Percentiles rank a stretch among this genome's conserved stretches.
These are phyloP conservation scores for Agrotis segetum DNA, from an alignment of 2,888 invertebrate genomes.

Conservation along the genomic window DNA sequence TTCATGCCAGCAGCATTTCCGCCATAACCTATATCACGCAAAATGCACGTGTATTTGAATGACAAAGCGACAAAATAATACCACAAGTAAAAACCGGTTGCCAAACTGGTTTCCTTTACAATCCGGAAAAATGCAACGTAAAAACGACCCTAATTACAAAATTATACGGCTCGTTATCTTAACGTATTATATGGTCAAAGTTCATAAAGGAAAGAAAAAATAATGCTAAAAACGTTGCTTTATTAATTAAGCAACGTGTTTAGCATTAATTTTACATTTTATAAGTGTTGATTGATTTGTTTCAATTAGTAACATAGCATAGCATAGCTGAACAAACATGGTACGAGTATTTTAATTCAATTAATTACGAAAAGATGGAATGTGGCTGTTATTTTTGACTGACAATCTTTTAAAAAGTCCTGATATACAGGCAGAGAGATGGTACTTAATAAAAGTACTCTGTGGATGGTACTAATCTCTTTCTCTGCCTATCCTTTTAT, in stretches of 20 bases:
- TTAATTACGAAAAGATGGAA: background rate
- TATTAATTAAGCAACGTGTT: background rate
- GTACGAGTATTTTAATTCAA: constrained; percentile 3
- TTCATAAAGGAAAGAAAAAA: background rate
- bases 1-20: background rate
- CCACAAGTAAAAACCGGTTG: constrained; percentile 10
- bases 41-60: background rate
- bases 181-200: constrained; percentile 3
- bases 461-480: too few relatives aligned
- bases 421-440: too few relatives aligned
- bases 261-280: constrained; percentile 11
- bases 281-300: constrained; percentile 18
- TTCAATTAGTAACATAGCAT: constrained; percentile 15
- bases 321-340: background rate
- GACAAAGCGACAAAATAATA: constrained; percentile 18
- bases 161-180: constrained; percentile 36
- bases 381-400: too few relatives aligned
- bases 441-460: too few relatives aligned
- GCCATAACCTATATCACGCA: background rate
- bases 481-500: too few relatives aligned
- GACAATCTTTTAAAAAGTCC: too few relatives aligned
- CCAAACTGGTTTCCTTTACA: constrained; percentile 16
- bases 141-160: constrained; percentile 13
- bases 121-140: constrained; percentile 8
- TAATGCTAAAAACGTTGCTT: too few relatives aligned